A percentile compares a stretch with the other conserved stretches of the same genome.
These are phyloP conservation scores for Drosophila bifasciata DNA, from an alignment of 1,140 invertebrate species.

Conservation along the genomic window DNA sequence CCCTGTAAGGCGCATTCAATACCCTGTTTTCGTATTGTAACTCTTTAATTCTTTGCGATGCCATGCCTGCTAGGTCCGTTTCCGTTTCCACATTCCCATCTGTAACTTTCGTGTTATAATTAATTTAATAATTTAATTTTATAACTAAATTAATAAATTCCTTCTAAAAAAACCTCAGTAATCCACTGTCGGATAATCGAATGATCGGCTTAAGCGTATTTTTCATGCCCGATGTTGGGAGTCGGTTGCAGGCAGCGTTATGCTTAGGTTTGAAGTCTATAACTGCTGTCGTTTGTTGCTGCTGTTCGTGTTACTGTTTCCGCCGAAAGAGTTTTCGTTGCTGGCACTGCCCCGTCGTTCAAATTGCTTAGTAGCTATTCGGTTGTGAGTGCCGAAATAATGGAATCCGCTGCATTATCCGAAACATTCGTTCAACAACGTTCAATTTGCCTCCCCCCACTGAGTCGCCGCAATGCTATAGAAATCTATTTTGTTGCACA, in stretches of 20 bases:
- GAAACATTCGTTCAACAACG: too few species aligned
- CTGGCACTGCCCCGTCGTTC: conserved; percentile 48
- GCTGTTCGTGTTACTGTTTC: not conserved
- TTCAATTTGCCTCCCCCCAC: conserved; percentile 9
- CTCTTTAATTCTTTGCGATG: too few species aligned
- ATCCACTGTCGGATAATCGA: too few species aligned
- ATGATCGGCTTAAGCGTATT: too few species aligned
- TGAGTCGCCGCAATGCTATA: not conserved
- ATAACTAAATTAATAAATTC: too few species aligned
- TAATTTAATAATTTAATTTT: too few species aligned
- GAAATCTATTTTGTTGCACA: conserved; percentile 77
- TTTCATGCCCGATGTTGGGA: not conserved
- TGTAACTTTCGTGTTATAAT: too few species aligned
- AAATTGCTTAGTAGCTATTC: conserved; percentile 79
- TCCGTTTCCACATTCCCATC: too few species aligned
- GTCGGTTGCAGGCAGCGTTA: conserved; percentile 47
- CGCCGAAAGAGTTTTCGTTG: conserved; percentile 56
- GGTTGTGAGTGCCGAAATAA: conserved; percentile 80
- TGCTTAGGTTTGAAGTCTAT: conserved; percentile 73
- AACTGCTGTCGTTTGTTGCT: conserved; percentile 62
- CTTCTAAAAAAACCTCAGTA: too few species aligned
- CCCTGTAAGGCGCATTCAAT: conserved; percentile 6
- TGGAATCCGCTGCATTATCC: conserved; percentile 79
- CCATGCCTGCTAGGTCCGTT: too few species aligned
- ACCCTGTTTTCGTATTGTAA: conserved; percentile 1